Conservation (phyloP, 2,888 invertebrate genomes). For the Mactromeris polynyma region DNA sequence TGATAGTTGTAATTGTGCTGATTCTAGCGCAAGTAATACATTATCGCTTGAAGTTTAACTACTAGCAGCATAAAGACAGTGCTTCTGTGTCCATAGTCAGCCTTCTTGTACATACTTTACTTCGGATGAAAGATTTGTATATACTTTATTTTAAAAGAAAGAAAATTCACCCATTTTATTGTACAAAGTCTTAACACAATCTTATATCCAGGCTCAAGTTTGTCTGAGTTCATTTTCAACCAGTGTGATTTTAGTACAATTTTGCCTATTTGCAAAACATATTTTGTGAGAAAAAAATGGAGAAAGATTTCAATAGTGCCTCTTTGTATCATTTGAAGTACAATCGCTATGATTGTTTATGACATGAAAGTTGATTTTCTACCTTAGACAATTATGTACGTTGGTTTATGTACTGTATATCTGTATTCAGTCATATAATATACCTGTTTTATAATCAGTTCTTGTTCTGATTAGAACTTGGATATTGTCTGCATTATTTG, state of each 20-base stretch:
- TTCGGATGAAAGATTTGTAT: background rate
- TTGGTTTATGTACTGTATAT: no score
- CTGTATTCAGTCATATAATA: no score
- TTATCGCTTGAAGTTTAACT: slow-evolving; percentile 75
- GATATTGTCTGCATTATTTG: no score
- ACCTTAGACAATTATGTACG: no score
- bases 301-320: no score
- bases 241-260: background rate
- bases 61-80: slow-evolving; percentile 45
- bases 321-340: background rate
- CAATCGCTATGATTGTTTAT: background rate
- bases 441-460: no score
- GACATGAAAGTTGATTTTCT: background rate
- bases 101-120: background rate
- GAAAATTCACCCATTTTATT: background rate
- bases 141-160: no score
- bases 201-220: background rate
- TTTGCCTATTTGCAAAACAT: background rate
- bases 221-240: background rate
- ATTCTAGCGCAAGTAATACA: slow-evolving; percentile 76
- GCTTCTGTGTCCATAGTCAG: background rate
- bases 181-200: background rate
- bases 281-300: no score
- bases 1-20: slow-evolving; percentile 72
- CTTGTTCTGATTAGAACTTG: no score